These are phyloP conservation scores for Drosophila equinoxialis DNA, from an alignment of 1,140 invertebrate genomes.

Conservation along the genomic window DNA sequence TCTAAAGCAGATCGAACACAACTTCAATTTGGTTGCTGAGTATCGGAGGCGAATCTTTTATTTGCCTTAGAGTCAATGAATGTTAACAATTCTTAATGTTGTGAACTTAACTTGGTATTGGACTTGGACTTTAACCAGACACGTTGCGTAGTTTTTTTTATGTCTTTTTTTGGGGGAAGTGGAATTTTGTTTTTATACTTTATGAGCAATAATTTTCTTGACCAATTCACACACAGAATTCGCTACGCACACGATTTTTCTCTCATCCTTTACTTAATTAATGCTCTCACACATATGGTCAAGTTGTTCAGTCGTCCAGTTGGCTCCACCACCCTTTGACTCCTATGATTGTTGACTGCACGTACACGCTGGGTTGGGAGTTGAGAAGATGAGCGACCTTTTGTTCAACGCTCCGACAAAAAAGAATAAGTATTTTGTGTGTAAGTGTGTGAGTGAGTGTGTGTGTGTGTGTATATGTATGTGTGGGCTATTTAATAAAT, in stretches of 20 bases:
- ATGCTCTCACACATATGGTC: conserved; percentile 16
- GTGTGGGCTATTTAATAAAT: conserved; percentile 11
- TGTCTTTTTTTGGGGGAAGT: not conserved
- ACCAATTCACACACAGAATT: conserved; percentile 10
- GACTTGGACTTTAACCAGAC: too few species aligned
- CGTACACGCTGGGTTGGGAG: too few species aligned
- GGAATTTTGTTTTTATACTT: conserved; percentile 1
- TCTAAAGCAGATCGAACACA: too few species aligned
- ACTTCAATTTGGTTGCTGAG: too few species aligned
- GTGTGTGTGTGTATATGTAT: not conserved
- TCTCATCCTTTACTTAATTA: conserved; percentile 19
- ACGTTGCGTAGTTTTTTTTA: not conserved
- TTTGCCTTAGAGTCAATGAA: too few species aligned
- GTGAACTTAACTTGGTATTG: too few species aligned
- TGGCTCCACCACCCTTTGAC: not conserved
- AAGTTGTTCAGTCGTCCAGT: too few species aligned
- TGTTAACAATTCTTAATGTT: too few species aligned
- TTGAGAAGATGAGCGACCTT: not conserved
- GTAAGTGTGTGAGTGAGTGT: not conserved
- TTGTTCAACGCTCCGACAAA: not conserved
- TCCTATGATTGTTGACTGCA: conserved; percentile 3
- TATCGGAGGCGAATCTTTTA: too few species aligned
- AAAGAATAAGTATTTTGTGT: not conserved
- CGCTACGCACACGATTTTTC: conserved; percentile 8
- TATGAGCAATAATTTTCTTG: conserved; percentile 8